Evolutionary conservation across 2,797 vertebrate species (phyloP), one percentile per base, ranked within the genome.

Genomic region (Bryconaethiops microstoma): DNA sequence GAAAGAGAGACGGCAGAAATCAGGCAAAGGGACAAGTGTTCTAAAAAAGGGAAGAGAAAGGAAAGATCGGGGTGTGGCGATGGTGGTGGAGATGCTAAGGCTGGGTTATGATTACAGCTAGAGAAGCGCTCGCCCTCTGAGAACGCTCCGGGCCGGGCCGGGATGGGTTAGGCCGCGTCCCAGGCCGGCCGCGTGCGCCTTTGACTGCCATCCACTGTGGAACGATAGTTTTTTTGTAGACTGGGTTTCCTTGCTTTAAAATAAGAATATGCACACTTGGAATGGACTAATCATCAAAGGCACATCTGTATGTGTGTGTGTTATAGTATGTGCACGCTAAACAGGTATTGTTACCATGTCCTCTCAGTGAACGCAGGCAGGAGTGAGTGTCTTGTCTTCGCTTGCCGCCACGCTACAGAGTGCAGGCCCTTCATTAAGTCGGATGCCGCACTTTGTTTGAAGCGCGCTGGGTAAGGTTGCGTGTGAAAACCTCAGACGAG

Each of bases 81-180:
- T 68, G 70, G 59, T 62, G 71, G 69, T 16, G 40, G 72, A 71
- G 79, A 82, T 84, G 69, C 65, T 29, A 76, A 82, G 23, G 57
- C 82, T 73, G 68, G 84, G 79, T 74, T 80, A 72, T 79, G 79
- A 76, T 86, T 78, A 83, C 78, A 79, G 63, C 68, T 79, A 76
- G 52, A 80, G 75, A 69, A 74, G 74, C 59, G 57, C 25, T 68
- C 45, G 35, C 50, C n/a, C 48, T 74, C 42, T 74, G 55, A 59
- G 39, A 40, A 8, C 23, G 55, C 55, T 70, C 29, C 29, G 29
- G 29, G 76, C 71, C 76, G 76, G 45, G 52, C 50, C 40, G 70
- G 40, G 21, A 3, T 40, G 71, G 29, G 29, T n/a, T 35, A 70
- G 45, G 75, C 60, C 29, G n/a, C 14, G 23, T 74, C 42, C 60